These are phyloP conservation scores for Argynnis bischoffii DNA, from an alignment of 2,888 invertebrate species.

Conservation along the genomic window DNA sequence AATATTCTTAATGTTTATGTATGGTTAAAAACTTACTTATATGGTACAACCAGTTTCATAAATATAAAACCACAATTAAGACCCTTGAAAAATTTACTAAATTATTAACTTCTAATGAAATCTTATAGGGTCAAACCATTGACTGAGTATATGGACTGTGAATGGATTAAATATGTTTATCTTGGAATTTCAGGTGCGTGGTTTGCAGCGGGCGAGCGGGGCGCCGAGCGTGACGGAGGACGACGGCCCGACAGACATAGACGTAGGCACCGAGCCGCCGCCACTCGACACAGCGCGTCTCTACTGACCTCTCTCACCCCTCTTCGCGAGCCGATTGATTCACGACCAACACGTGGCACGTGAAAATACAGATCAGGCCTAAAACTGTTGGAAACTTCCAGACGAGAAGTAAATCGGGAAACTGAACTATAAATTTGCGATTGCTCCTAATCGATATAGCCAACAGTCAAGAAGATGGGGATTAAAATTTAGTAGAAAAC, in stretches of 20 bases:
- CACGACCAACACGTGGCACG: conserved; percentile 32
- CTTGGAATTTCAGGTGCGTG: conserved; percentile 60
- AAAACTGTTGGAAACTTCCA: too few relatives aligned
- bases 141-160: too few relatives aligned
- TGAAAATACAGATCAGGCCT: neutral
- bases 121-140: too few relatives aligned
- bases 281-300: conserved; percentile 56
- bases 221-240: conserved; percentile 58
- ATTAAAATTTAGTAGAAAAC: neutral
- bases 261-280: conserved; percentile 76
- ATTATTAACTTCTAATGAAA: too few relatives aligned
- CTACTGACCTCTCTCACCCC: conserved; percentile 47
- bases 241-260: conserved; percentile 74
- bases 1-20: too few relatives aligned
- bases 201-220: conserved; percentile 51
- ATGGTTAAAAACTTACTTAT: neutral
- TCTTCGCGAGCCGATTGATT: conserved; percentile 34
- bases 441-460: too few relatives aligned
- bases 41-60: too few relatives aligned
- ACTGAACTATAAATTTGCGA: too few relatives aligned
- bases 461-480: neutral
- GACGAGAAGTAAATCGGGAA: too few relatives aligned
- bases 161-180: neutral
- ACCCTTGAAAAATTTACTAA: too few relatives aligned
- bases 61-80: too few relatives aligned